Percentiles rank a stretch among this genome's conserved stretches.
phyloP scores from a whole-genome alignment of 1,140 invertebrate species.

The Stegodyphus dumicola region DNA sequence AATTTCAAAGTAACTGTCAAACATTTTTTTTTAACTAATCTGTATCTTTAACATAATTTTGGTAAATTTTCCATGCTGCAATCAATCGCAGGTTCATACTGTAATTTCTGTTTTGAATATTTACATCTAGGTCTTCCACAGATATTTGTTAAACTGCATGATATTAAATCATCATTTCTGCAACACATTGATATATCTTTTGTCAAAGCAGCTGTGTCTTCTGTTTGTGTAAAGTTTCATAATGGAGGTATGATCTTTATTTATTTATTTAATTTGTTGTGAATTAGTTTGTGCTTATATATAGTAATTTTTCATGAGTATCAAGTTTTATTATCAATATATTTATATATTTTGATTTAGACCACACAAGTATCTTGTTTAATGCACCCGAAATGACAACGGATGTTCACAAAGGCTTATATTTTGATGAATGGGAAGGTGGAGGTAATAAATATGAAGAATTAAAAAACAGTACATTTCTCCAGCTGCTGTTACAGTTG shows the following conservation, averaged over 20 bases:
- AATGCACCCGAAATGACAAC: conserved; percentile 65
- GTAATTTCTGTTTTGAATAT: neutral
- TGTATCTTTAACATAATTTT: too few relatives aligned
- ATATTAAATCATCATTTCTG: neutral
- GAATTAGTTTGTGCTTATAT: neutral
- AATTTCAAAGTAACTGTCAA: too few relatives aligned
- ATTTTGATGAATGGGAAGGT: too few relatives aligned
- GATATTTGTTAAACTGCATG: conserved; percentile 6
- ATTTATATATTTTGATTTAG: conserved; percentile 19
- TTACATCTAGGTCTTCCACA: neutral
- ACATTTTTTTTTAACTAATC: too few relatives aligned
- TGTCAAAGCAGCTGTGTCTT: conserved; percentile 2
- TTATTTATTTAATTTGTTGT: neutral
- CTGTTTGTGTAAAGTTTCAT: conserved; percentile 14
- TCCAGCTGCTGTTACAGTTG: conserved; percentile 19
- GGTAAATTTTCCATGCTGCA: too few relatives aligned
- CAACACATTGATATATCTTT: neutral
- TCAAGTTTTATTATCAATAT: neutral
- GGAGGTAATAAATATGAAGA: too few relatives aligned
- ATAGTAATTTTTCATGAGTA: neutral
- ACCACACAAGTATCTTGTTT: conserved; percentile 51
- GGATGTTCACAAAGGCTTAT: conserved; percentile 2
- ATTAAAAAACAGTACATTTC: conserved; percentile 4
- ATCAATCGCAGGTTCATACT: neutral
- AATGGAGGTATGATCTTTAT: conserved; percentile 4